These are phyloP conservation scores for Solen grandis DNA, from an alignment of 1,140 invertebrate species.

Conservation along the genomic window DNA sequence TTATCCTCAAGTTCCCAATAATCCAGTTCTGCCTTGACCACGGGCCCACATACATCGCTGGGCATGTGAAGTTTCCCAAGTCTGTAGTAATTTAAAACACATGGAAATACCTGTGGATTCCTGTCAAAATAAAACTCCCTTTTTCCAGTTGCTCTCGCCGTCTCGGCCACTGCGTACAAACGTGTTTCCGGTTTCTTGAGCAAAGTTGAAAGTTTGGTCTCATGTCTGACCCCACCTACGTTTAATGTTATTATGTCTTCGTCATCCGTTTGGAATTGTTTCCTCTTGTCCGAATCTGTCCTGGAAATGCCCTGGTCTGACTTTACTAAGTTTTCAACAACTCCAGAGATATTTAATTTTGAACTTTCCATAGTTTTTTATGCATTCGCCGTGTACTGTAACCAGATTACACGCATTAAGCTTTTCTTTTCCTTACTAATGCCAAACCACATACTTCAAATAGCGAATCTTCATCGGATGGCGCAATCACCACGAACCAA, in stretches of 20 bases:
- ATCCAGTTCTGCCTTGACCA: conserved; percentile 98
- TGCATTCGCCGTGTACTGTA: no score
- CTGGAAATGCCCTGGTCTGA: conserved; percentile 31
- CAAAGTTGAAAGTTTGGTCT: conserved; percentile 45
- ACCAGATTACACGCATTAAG: no score
- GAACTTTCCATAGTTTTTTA: conserved; percentile 14
- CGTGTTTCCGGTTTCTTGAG: conserved; percentile 44
- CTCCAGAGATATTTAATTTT: conserved; percentile 36
- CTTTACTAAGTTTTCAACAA: conserved; percentile 48
- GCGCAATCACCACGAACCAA: no score
- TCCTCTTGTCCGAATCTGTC: neutral
- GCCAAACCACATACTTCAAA: no score
- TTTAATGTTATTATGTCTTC: conserved; percentile 51
- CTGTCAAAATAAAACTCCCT: conserved; percentile 98
- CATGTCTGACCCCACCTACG: conserved; percentile 52
- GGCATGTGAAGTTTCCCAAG: conserved; percentile 99
- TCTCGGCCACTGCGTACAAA: conserved; percentile 38
- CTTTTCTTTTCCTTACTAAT: no score
- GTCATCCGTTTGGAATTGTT: neutral
- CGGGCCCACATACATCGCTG: conserved; percentile 98
- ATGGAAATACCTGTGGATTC: conserved; percentile 98
- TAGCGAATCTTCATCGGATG: no score
- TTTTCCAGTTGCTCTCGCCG: conserved; percentile 43
- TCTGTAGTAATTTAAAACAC: conserved; percentile 98
- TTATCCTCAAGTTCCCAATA: conserved; percentile 85